phyloP scores from a whole-genome alignment of 2,113 vertebrate species.

The Corvus hawaiiensis region DNA sequence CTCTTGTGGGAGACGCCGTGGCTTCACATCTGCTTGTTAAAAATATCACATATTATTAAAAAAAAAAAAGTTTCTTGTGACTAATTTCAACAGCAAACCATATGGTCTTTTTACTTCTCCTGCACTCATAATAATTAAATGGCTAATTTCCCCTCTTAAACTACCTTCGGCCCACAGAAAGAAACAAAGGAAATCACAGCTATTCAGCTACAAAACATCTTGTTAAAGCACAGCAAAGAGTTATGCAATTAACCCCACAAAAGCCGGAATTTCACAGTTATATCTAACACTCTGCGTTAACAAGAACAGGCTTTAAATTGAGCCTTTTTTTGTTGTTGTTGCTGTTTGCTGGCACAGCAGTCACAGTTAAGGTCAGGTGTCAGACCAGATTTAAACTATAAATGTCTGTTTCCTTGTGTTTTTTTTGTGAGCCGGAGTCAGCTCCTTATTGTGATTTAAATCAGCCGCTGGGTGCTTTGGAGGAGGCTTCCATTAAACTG shows the following conservation, averaged over 20 bases:
- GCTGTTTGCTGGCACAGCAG: constrained; percentile 44
- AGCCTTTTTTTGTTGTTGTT: background rate
- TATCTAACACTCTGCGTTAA: constrained; percentile 44
- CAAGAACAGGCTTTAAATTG: constrained; percentile 5
- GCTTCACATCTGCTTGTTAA: constrained; percentile 69
- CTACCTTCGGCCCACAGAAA: constrained; percentile 64
- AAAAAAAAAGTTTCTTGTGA: constrained; percentile 75
- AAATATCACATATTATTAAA: constrained; percentile 73
- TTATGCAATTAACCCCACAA: constrained; percentile 57
- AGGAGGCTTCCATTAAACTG: constrained; percentile 36
- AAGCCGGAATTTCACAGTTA: constrained; percentile 63
- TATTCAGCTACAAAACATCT: constrained; percentile 60
- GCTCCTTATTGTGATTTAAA: constrained; percentile 62
- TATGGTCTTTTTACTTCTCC: constrained; percentile 71
- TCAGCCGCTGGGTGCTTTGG: constrained; percentile 4
- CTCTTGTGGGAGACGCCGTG: constrained; percentile 58
- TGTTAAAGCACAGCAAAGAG: constrained; percentile 64
- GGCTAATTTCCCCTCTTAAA: constrained; percentile 64
- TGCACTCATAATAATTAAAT: constrained; percentile 72
- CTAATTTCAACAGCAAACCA: constrained; percentile 74
- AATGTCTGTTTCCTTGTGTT: constrained; percentile 17
- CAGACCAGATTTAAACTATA: constrained; percentile 53
- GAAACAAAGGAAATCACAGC: constrained; percentile 72
- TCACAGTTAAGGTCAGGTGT: constrained; percentile 41
- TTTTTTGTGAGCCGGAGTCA: constrained; percentile 38